A percentile compares a stretch with the other conserved stretches of the same genome.
These are phyloP conservation scores for Pseudopleuronectes americanus DNA, from an alignment of 2,797 vertebrate genomes.

Conservation along the genomic window DNA sequence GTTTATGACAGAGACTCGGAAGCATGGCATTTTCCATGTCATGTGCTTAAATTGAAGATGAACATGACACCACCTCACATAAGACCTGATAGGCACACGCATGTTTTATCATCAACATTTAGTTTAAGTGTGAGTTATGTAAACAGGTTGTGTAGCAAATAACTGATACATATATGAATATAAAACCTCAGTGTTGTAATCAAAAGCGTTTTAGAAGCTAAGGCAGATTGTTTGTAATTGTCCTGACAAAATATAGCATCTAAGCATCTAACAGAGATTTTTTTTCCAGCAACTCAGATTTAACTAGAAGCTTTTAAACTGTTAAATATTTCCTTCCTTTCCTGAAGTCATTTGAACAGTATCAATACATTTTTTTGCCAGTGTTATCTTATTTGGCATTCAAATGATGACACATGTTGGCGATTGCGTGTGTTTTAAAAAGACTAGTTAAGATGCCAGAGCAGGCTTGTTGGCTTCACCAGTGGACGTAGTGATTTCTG, in stretches of 20 bases:
- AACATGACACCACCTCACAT: slow-evolving; percentile 17
- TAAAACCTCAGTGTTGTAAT: background rate
- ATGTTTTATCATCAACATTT: slow-evolving; percentile 27
- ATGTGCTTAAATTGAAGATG: slow-evolving; percentile 33
- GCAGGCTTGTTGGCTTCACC: slow-evolving; percentile 29
- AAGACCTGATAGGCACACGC: slow-evolving; percentile 12
- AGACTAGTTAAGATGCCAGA: slow-evolving; percentile 46
- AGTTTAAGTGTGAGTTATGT: slow-evolving; percentile 8
- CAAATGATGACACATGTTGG: slow-evolving; percentile 18
- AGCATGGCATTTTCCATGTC: slow-evolving; percentile 38
- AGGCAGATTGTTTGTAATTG: background rate
- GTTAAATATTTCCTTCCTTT: background rate
- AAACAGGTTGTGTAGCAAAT: background rate
- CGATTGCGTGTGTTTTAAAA: slow-evolving; percentile 41
- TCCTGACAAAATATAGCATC: no score
- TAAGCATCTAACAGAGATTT: no score
- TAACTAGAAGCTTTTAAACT: background rate
- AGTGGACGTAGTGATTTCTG: slow-evolving; percentile 2
- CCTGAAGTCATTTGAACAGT: slow-evolving; percentile 1
- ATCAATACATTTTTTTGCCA: slow-evolving; percentile 1
- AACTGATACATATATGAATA: background rate
- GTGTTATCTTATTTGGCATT: slow-evolving; percentile 28
- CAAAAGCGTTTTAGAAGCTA: background rate
- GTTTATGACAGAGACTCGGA: slow-evolving; percentile 57
- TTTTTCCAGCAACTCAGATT: background rate